Conservation (phyloP, 2,888 invertebrate species). For the Eupithecia centaureata region DNA sequence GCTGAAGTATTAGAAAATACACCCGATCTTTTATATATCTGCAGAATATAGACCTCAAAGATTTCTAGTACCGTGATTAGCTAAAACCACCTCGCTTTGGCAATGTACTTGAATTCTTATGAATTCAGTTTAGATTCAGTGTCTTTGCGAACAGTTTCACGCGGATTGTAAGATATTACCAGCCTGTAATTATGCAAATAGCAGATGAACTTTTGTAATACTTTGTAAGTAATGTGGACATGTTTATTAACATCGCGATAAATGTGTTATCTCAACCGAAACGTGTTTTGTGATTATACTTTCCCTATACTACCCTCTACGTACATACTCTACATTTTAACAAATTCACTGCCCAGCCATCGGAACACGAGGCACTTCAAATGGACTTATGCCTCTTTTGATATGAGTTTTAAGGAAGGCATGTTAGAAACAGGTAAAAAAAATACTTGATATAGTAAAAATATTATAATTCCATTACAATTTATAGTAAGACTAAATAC, state of each 20-base stretch:
- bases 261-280: slow-evolving; percentile 34
- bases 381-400: too few species aligned
- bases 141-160: slow-evolving; percentile 19
- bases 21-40: not conserved
- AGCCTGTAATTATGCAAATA: slow-evolving; percentile 39
- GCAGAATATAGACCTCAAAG: not conserved
- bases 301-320: not conserved
- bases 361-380: too few species aligned
- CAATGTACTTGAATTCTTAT: slow-evolving; percentile 5
- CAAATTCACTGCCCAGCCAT: too few species aligned
- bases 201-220: slow-evolving; percentile 32
- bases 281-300: slow-evolving; percentile 14
- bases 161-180: slow-evolving; percentile 25
- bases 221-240: slow-evolving; percentile 39
- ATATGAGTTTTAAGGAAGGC: not conserved
- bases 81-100: not conserved
- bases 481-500: slow-evolving; percentile 56
- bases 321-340: too few species aligned
- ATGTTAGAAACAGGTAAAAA: not conserved
- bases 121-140: not conserved
- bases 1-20: not conserved
- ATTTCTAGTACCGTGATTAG: slow-evolving; percentile 1
- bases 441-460: slow-evolving; percentile 44
- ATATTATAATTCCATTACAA: slow-evolving; percentile 48
- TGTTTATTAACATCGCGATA: slow-evolving; percentile 35